Conservation (phyloP, 2,113 vertebrate species). For the Bolborhynchus lineola region DNA sequence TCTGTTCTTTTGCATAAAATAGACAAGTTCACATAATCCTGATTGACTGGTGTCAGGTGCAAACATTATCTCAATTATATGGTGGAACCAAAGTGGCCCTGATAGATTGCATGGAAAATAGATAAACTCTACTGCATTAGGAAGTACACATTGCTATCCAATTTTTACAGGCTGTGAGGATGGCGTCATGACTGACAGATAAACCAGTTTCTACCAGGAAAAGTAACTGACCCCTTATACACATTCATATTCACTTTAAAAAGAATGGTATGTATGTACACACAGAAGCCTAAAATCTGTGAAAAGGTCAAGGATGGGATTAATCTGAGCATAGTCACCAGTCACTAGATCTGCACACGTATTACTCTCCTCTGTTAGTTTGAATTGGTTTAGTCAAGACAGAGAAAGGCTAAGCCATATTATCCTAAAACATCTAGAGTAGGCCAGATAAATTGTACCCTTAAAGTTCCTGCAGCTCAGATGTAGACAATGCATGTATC, state of each 20-base stretch:
- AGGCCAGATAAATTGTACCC: neutral
- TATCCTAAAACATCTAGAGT: neutral
- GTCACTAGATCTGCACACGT: neutral
- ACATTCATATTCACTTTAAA: neutral
- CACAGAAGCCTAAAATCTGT: neutral
- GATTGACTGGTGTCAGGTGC: neutral
- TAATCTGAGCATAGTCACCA: neutral
- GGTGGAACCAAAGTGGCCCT: neutral
- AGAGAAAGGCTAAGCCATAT: neutral
- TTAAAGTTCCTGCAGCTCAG: neutral
- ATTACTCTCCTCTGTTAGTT: neutral
- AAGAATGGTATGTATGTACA: neutral
- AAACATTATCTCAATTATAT: neutral
- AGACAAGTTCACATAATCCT: neutral
- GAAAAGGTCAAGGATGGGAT: neutral
- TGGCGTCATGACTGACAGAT: neutral
- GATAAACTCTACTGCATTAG: neutral
- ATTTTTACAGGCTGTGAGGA: neutral
- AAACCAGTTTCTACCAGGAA: neutral
- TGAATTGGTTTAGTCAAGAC: neutral
- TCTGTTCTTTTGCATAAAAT: neutral
- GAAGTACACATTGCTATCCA: neutral
- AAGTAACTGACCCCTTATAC: neutral
- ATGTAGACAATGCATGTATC: neutral
- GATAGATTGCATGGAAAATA: neutral